Conservation (phyloP, 2,888 invertebrate species). For the Campopleginae sp. region DNA sequence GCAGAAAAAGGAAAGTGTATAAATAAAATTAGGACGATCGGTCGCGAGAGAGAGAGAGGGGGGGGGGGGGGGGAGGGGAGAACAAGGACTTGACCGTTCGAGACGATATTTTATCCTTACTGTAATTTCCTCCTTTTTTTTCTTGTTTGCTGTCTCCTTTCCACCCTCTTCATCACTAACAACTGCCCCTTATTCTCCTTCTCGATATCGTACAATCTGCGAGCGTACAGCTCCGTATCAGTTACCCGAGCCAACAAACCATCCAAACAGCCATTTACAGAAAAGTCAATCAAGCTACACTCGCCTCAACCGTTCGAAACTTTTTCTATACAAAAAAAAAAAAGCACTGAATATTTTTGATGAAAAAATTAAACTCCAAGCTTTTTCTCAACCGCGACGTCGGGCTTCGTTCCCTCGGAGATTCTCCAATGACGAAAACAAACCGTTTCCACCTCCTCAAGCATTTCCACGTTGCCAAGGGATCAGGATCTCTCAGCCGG, state of each 20-base stretch:
- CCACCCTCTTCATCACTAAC: conserved; percentile 16
- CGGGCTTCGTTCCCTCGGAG: background rate
- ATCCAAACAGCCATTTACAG: background rate
- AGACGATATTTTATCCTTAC: conserved; percentile 35
- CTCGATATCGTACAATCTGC: conserved; percentile 24
- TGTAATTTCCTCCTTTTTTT: background rate
- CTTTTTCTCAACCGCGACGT: background rate
- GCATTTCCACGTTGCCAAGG: background rate
- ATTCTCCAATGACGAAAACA: background rate
- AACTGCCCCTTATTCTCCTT: conserved; percentile 27
- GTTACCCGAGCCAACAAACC: background rate
- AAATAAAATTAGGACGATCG: conserved; percentile 64
- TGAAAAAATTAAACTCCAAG: background rate
- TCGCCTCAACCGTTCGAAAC: background rate
- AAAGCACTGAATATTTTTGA: background rate
- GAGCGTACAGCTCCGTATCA: background rate
- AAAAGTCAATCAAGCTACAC: conserved; percentile 12
- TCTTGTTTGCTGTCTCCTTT: conserved; percentile 9
- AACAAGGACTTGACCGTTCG: conserved; percentile 10
- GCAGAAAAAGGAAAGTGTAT: conserved; percentile 60
- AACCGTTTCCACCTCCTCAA: background rate
- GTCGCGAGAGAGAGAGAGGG: background rate
- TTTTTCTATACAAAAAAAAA: background rate
- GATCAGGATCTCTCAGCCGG: background rate
- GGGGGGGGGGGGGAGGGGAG: background rate